Percentiles rank a stretch among this genome's conserved stretches.
These are phyloP conservation scores for Palythoa grandiflora DNA, from an alignment of 92 coral and sea anemone species.

Conservation along the genomic window DNA sequence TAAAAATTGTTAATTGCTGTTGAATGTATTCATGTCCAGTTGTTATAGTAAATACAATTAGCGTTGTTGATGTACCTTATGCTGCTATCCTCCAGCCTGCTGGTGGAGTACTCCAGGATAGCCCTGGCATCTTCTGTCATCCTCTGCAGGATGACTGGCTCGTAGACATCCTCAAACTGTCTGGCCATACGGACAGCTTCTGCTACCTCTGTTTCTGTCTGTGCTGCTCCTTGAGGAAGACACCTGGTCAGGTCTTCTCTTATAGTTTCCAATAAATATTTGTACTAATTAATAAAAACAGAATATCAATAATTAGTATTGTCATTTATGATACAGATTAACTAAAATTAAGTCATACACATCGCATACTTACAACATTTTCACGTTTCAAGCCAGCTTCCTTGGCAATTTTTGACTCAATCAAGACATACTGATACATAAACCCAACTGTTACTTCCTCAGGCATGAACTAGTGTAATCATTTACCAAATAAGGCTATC, in stretches of 20 bases:
- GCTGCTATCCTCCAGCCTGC: neutral
- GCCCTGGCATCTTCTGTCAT: neutral
- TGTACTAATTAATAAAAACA: neutral
- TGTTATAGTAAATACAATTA: neutral
- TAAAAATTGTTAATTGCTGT: neutral
- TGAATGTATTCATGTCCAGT: neutral
- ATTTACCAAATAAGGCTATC: too few species aligned
- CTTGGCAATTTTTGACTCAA: constrained; percentile 1
- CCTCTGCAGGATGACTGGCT: constrained; percentile 1
- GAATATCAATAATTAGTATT: neutral
- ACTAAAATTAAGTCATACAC: neutral
- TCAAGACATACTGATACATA: neutral
- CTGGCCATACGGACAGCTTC: neutral
- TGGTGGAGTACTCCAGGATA: neutral
- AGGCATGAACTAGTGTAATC: too few species aligned
- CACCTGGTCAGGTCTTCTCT: too few species aligned
- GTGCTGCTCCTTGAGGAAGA: too few species aligned
- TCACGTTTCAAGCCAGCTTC: constrained; percentile 12
- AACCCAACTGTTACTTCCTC: too few species aligned
- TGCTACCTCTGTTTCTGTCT: too few species aligned
- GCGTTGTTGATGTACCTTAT: neutral
- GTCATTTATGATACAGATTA: neutral
- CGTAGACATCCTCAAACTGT: neutral
- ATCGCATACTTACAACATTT: constrained; percentile 13
- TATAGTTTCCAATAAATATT: neutral